These are phyloP conservation scores for Anguilla pacifica DNA, from an alignment of 2,797 vertebrate species.

Conservation along the genomic window DNA sequence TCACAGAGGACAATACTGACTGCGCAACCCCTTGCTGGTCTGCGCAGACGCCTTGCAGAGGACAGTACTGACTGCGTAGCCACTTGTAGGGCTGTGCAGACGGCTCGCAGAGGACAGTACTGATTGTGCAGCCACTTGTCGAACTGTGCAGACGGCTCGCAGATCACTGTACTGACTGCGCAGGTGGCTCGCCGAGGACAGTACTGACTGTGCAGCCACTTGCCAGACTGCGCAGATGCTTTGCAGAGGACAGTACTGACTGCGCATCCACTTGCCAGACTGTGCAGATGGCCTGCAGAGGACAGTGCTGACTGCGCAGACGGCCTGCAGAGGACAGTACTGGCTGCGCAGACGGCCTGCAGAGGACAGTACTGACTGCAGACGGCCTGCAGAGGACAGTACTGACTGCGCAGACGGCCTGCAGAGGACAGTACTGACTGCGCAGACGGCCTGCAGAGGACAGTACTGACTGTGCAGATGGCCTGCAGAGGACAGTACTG, in stretches of 20 bases:
- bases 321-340: conserved; percentile 53
- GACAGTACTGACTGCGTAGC: too few species aligned
- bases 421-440: too few species aligned
- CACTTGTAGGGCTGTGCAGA: conserved; percentile 7
- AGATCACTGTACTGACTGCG: background rate
- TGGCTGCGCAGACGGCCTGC: background rate
- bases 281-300: conserved; percentile 52
- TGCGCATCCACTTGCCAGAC: too few species aligned
- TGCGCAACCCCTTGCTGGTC: conserved; percentile 31
- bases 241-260: conserved; percentile 31
- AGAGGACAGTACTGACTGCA: conserved; percentile 33
- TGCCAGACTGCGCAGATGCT: conserved; percentile 27
- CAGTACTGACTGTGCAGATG: conserved; percentile 24
- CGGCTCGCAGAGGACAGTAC: conserved; percentile 53
- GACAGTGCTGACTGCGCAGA: conserved; percentile 38
- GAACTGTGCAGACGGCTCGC: too few species aligned
- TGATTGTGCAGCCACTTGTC: too few species aligned
- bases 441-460: conserved; percentile 53
- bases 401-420: too few species aligned
- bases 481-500: conserved; percentile 27
- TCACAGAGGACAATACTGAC: conserved; percentile 49
- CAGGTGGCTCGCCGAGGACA: conserved; percentile 55
- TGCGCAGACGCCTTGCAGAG: too few species aligned
- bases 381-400: too few species aligned
- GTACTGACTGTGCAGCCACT: conserved; percentile 42